A percentile compares a stretch with the other conserved stretches of the same genome.
Evolutionary conservation across 2,797 vertebrate species (phyloP).

Genomic region (Falco biarmicus): DNA sequence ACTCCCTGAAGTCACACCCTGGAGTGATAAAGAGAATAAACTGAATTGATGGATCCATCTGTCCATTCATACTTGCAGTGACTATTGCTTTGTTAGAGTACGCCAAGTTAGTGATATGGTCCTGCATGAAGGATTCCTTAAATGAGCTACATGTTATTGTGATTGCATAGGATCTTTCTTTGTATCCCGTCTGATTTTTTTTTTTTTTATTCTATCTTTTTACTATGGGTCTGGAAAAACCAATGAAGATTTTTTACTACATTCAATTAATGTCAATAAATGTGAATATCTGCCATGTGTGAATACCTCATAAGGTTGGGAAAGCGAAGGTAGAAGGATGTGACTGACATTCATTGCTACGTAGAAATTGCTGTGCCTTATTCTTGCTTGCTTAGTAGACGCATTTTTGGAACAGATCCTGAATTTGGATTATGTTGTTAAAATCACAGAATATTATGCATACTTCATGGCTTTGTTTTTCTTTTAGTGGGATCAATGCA

Average conservation of each 20-base stretch:
- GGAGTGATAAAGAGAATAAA: neutral
- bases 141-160: rapidly evolving
- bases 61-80: neutral
- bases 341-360: neutral
- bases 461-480: neutral
- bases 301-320: neutral
- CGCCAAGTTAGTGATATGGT: neutral
- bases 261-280: neutral
- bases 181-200: neutral
- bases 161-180: neutral
- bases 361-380: neutral
- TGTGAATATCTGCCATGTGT: neutral
- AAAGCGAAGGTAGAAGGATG: neutral
- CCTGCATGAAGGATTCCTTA: neutral
- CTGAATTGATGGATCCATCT: neutral
- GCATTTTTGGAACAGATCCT: neutral
- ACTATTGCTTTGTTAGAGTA: neutral
- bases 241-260: neutral
- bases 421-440: neutral
- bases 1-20: neutral
- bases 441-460: neutral
- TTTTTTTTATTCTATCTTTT: neutral
- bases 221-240: neutral
- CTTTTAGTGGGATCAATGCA: neutral
- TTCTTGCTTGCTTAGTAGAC: neutral